Evolutionary conservation across 2,797 vertebrate species (phyloP), one percentile per base, ranked within the genome.

Genomic region (Vireo griseus): DNA sequence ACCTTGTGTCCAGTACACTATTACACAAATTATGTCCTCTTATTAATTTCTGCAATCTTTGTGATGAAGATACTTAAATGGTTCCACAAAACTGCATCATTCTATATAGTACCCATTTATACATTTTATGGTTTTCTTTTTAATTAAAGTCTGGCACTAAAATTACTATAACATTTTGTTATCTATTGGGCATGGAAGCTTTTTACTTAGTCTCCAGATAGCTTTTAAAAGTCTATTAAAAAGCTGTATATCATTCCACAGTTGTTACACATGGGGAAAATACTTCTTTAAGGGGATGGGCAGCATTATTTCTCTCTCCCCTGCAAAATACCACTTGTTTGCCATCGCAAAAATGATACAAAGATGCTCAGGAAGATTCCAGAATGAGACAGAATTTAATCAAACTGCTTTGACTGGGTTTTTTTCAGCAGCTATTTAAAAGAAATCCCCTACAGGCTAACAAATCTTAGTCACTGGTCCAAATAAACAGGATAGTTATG

Each of bases 161-260:
- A 95, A 96, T 96, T 94, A 88, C 94, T 94, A 92, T 26, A 92
- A 75, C 73, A 80, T 96, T 96, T 96, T 94, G 88, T 94, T 95
- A 94, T 95, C 84, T 93, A 80, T 44, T 83, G 62, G 76, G 79
- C 71, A 94, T 55, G 61, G 67, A 92, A 75, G 93, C 40, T 90
- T 96, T 96, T 96, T 69, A 92, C 51, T 39, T 74, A 91, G 92
- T 91, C 90, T 95, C 91, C 21, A 86, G 90, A 87, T 58, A 93
- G 86, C 87, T 91, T 94, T 95, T 93, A 94, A 93, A 93, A 77
- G 63, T 83, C 90, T 83, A 93, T 96, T 94, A 96, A 94, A 96
- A 89, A 83, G 24, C 82, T 88, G 40, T 91, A 88, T 82, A 78
- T 92, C 88, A 91, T 85, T 73, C 66, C 79, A 83, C 33, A n/a